A percentile compares a stretch with the other conserved stretches of the same genome.
Conservation (phyloP, 1,140 invertebrate genomes). For the Leptinotarsa lineolata region DNA sequence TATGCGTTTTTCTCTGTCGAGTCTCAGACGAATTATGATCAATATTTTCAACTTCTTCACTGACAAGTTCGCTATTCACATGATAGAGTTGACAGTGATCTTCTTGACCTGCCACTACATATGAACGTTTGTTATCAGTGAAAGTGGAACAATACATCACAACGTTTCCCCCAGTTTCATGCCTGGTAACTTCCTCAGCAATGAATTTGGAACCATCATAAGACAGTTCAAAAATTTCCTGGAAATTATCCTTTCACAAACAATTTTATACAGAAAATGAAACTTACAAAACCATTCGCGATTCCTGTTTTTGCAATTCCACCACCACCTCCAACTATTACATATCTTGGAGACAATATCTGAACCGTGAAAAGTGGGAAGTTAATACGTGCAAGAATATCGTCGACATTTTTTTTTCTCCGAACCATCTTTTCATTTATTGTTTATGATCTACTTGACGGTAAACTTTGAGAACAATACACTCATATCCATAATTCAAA, state of each 20-base stretch:
- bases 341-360: constrained; percentile 87
- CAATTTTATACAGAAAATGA: constrained; percentile 12
- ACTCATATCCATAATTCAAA: neutral
- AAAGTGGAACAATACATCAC: constrained; percentile 86
- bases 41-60: constrained; percentile 57
- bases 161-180: constrained; percentile 83
- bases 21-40: constrained; percentile 56
- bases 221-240: constrained; percentile 86
- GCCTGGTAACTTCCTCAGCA: constrained; percentile 76
- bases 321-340: constrained; percentile 93
- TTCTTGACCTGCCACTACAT: constrained; percentile 88
- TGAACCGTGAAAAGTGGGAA: constrained; percentile 91
- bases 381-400: constrained; percentile 81
- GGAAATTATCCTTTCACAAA: constrained; percentile 41
- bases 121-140: constrained; percentile 70
- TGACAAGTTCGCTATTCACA: constrained; percentile 72
- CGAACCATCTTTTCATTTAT: constrained; percentile 44
- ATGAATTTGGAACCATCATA: constrained; percentile 76
- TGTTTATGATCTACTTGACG: neutral
- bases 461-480: neutral
- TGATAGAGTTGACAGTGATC: constrained; percentile 88
- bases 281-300: constrained; percentile 86
- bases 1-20: constrained; percentile 52
- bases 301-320: constrained; percentile 94
- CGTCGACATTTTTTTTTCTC: constrained; percentile 61